These are phyloP conservation scores for Thinocorus orbignyianus DNA, from an alignment of 2,113 vertebrate species.

Conservation along the genomic window DNA sequence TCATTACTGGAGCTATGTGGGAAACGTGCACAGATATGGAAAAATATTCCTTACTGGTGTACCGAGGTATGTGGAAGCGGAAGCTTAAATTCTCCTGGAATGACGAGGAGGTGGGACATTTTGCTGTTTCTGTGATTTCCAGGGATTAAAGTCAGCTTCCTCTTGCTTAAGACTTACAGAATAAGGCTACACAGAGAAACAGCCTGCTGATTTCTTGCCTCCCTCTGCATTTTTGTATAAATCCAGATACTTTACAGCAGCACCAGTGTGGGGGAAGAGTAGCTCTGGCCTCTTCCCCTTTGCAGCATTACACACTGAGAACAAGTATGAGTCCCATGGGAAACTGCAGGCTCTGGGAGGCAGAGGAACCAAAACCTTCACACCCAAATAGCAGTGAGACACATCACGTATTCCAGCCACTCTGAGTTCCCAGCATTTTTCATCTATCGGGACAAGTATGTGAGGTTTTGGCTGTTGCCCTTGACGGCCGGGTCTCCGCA, in stretches of 20 bases:
- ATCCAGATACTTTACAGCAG: background rate
- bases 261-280: fast-evolving
- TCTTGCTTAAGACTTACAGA: background rate
- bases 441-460: fast-evolving
- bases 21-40: background rate
- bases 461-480: background rate
- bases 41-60: background rate
- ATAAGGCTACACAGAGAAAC: background rate
- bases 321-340: background rate
- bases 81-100: constrained; percentile 24
- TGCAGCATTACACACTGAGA: background rate
- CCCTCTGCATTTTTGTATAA: background rate
- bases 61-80: background rate
- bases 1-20: background rate
- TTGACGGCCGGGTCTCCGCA: fast-evolving
- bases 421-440: background rate
- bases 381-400: background rate
- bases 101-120: background rate
- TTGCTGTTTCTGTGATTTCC: constrained; percentile 34
- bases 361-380: background rate
- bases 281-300: background rate
- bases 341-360: background rate
- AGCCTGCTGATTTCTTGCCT: background rate
- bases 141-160: constrained; percentile 43
- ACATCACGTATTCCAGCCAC: background rate